Evolutionary conservation across 2,113 vertebrate genomes (phyloP).

Genomic region (Caloenas nicobarica): DNA sequence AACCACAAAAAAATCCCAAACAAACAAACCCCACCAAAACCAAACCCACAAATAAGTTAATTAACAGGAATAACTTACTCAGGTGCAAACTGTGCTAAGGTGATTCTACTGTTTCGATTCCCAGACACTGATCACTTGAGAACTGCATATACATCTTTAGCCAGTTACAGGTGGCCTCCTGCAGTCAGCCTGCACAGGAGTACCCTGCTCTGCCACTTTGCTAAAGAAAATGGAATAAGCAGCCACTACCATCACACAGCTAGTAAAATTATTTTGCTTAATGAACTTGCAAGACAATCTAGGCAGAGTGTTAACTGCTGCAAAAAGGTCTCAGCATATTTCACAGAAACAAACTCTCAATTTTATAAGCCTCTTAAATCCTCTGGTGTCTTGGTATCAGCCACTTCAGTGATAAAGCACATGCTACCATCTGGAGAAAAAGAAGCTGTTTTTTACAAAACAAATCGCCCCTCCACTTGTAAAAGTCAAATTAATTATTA

Average conservation of each 20-base stretch:
- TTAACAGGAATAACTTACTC: neutral
- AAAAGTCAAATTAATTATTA: neutral
- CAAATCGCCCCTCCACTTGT: neutral
- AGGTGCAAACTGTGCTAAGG: neutral
- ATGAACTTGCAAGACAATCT: neutral
- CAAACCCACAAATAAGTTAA: neutral
- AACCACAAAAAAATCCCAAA: too few relatives aligned
- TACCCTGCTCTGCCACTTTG: neutral
- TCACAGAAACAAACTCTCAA: neutral
- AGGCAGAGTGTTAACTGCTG: neutral
- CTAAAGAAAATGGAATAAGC: neutral
- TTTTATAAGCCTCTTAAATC: neutral
- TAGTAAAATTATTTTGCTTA: neutral
- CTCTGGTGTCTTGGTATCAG: neutral
- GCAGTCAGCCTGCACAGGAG: neutral
- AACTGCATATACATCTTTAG: neutral
- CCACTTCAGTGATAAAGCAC: neutral
- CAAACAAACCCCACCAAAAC: neutral
- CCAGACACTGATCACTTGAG: neutral
- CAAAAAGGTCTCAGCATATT: neutral
- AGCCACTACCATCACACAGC: neutral
- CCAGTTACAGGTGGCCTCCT: neutral
- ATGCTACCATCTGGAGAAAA: neutral
- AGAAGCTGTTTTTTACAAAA: neutral
- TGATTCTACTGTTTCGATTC: neutral